A percentile compares a stretch with the other conserved stretches of the same genome.
Evolutionary conservation across 1,140 invertebrate species (phyloP).

Genomic region (Drosophila obscura): DNA sequence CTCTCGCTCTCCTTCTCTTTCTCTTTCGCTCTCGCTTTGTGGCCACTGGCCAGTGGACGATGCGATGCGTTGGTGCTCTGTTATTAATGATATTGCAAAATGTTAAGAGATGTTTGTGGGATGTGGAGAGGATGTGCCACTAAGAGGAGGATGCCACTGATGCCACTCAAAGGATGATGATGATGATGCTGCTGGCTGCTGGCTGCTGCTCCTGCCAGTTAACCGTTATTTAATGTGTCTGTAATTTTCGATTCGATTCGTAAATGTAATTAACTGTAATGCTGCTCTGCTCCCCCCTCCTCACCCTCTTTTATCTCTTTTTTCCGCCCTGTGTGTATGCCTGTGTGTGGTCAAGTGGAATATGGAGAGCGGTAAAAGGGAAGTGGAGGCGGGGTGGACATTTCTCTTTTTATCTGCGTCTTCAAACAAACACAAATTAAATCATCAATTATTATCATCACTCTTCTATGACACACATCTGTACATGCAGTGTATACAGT

Average conservation of each 20-base stretch:
- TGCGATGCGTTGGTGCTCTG: constrained; percentile 43
- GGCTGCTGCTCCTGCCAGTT: constrained; percentile 45
- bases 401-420: constrained; percentile 50
- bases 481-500: background rate
- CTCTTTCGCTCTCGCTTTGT: background rate
- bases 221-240: constrained; percentile 77
- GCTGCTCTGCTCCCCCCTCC: constrained; percentile 23
- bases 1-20: background rate
- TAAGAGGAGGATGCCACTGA: background rate
- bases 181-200: constrained; percentile 20
- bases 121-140: constrained; percentile 1
- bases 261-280: constrained; percentile 80
- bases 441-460: constrained; percentile 67
- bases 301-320: constrained; percentile 1
- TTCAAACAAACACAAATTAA: constrained; percentile 75
- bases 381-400: too few relatives aligned
- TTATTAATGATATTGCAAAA: constrained; percentile 73
- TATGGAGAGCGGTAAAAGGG: background rate
- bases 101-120: constrained; percentile 47
- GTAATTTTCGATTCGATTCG: constrained; percentile 68
- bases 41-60: constrained; percentile 42
- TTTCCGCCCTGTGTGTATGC: background rate
- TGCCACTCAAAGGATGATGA: constrained; percentile 15
- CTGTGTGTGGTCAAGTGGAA: constrained; percentile 45
- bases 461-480: background rate